phyloP scores from a whole-genome alignment of 2,797 vertebrate genomes.

The Sebastes paucispinis region DNA sequence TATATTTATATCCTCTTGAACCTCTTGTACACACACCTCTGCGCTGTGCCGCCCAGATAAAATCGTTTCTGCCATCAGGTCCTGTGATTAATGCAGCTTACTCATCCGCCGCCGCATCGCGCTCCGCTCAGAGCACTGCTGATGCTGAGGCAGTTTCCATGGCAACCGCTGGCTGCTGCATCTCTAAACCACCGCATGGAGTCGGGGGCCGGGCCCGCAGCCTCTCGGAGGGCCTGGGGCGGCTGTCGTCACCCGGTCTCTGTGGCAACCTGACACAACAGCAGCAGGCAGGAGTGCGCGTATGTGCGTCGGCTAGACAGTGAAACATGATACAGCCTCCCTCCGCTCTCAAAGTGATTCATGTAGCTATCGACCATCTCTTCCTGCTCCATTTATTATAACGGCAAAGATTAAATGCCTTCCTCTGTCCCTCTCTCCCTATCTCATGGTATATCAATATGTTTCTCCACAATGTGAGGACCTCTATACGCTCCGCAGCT shows the following conservation, averaged over 20 bases:
- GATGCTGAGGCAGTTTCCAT: conserved; percentile 77
- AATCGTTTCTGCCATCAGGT: conserved; percentile 22
- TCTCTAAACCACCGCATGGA: conserved; percentile 45
- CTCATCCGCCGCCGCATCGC: conserved; percentile 46
- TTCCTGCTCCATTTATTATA: conserved; percentile 61
- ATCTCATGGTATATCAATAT: conserved; percentile 54
- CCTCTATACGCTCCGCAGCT: conserved; percentile 38
- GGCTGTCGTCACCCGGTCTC: conserved; percentile 70
- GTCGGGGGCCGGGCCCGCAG: conserved; percentile 25
- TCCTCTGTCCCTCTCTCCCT: neutral
- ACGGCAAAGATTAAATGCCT: conserved; percentile 63
- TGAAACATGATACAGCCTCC: conserved; percentile 65
- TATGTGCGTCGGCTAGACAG: conserved; percentile 49
- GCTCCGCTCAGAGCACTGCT: conserved; percentile 6
- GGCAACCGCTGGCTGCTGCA: conserved; percentile 63
- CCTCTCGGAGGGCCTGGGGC: conserved; percentile 16
- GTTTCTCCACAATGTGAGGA: conserved; percentile 16
- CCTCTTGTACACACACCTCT: neutral
- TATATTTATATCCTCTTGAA: neutral
- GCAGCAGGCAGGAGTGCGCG: conserved; percentile 24
- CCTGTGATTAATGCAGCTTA: conserved; percentile 56
- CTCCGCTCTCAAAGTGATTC: conserved; percentile 62
- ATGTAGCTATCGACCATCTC: conserved; percentile 64
- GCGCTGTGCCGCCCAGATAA: neutral
- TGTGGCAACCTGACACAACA: conserved; percentile 72